These are phyloP conservation scores for Agapornis canus DNA, from an alignment of 2,797 vertebrate species.

Conservation along the genomic window DNA sequence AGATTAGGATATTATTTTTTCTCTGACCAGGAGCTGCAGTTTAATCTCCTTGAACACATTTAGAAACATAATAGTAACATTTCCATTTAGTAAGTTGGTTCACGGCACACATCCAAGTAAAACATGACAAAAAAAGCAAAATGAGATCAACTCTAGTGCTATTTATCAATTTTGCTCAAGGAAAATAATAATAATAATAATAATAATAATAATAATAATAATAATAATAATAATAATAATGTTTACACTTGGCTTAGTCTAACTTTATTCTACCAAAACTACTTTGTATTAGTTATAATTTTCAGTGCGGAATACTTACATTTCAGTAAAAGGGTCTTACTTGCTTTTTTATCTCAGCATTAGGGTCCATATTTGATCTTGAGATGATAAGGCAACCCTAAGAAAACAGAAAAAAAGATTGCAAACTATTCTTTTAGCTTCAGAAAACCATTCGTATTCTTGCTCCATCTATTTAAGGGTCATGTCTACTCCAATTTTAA, in stretches of 20 bases:
- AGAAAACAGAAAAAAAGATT: not conserved
- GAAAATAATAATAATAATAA: too few species aligned
- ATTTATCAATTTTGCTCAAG: not conserved
- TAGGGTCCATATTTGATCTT: constrained; percentile 7
- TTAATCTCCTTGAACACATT: not conserved
- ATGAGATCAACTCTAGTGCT: not conserved
- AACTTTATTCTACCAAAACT: not conserved
- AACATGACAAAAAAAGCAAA: not conserved
- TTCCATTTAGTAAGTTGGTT: not conserved
- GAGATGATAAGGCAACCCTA: not conserved
- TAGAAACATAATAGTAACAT: not conserved
- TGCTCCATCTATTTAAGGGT: not conserved
- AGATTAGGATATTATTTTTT: not conserved
- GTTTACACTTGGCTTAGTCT: not conserved
- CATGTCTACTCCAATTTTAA: not conserved
- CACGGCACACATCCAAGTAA: not conserved
- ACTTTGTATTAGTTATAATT: not conserved
- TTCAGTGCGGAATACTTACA: constrained; percentile 13
- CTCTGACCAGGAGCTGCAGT: not conserved
- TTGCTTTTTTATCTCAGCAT: not conserved
- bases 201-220: too few species aligned
- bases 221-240: too few species aligned
- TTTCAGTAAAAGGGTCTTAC: constrained; percentile 46
- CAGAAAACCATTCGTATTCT: not conserved
- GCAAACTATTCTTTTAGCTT: not conserved